Percentiles rank a stretch among this genome's conserved stretches.
Evolutionary conservation across 2,113 vertebrate species (phyloP).

Genomic region (Bombycilla garrulus): DNA sequence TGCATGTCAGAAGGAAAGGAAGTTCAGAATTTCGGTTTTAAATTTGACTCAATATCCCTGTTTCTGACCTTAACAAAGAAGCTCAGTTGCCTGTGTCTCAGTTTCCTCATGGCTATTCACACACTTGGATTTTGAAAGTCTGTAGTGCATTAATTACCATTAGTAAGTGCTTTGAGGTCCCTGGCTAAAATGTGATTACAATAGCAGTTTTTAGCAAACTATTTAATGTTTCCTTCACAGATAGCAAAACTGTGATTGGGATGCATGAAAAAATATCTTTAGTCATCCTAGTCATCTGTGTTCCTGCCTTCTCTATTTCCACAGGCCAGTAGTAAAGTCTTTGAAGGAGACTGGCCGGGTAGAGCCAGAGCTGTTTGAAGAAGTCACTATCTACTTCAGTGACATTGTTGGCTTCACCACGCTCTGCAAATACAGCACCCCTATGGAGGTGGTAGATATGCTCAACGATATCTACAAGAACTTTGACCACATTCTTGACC

Average conservation of each 20-base stretch:
- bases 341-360: constrained; percentile 93
- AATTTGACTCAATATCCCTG: neutral
- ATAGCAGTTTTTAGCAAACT: neutral
- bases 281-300: neutral
- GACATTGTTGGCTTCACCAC: constrained; percentile 98
- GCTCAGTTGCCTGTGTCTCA: neutral
- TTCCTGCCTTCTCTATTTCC: neutral
- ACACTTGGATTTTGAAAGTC: neutral
- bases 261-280: neutral
- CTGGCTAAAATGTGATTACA: neutral
- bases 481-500: constrained; percentile 94
- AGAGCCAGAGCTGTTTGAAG: constrained; percentile 93
- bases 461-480: constrained; percentile 97
- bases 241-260: neutral
- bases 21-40: neutral
- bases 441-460: constrained; percentile 99
- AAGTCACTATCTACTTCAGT: constrained; percentile 97
- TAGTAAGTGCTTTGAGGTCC: neutral
- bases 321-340: constrained; percentile 92
- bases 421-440: constrained; percentile 95
- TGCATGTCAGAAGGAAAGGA: neutral
- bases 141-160: neutral
- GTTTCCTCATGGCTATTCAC: neutral
- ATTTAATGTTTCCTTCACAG: neutral
- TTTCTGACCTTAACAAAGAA: neutral